phyloP scores from a whole-genome alignment of 2,888 invertebrate genomes.

The Chrysomela aeneicollis region DNA sequence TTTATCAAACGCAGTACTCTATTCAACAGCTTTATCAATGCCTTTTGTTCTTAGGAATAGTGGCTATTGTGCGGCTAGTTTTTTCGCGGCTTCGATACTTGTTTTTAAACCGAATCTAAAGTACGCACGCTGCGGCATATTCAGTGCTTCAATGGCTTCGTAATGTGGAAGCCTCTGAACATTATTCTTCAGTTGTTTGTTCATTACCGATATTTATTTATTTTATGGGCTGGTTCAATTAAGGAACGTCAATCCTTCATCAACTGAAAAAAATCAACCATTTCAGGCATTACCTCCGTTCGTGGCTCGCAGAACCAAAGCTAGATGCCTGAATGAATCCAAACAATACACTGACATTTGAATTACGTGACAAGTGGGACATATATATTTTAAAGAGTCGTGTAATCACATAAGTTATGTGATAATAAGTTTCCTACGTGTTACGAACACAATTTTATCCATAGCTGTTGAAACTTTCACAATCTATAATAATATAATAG shows the following conservation, averaged over 20 bases:
- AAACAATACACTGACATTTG: too few relatives aligned
- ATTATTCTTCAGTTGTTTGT: constrained; percentile 1
- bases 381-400: too few relatives aligned
- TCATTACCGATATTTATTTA: background rate
- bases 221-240: background rate
- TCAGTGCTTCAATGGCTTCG: constrained; percentile 16
- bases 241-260: background rate
- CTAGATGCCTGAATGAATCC: too few relatives aligned
- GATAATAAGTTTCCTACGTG: too few relatives aligned
- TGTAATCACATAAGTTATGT: too few relatives aligned
- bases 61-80: constrained; percentile 14
- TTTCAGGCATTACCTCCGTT: too few relatives aligned
- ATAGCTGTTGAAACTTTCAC: too few relatives aligned
- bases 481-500: too few relatives aligned
- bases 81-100: constrained; percentile 9
- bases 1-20: constrained; percentile 41
- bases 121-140: constrained; percentile 9
- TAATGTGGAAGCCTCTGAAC: constrained; percentile 11
- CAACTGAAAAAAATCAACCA: too few relatives aligned
- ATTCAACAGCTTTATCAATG: constrained; percentile 48
- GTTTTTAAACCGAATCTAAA: constrained; percentile 18
- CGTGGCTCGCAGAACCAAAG: background rate
- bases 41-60: constrained; percentile 37
- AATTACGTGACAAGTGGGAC: too few relatives aligned
- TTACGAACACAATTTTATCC: too few relatives aligned